Evolutionary conservation across 1,140 invertebrate species (phyloP), one percentile per base, ranked within the genome.

Genomic region (Steinernema khuongi): DNA sequence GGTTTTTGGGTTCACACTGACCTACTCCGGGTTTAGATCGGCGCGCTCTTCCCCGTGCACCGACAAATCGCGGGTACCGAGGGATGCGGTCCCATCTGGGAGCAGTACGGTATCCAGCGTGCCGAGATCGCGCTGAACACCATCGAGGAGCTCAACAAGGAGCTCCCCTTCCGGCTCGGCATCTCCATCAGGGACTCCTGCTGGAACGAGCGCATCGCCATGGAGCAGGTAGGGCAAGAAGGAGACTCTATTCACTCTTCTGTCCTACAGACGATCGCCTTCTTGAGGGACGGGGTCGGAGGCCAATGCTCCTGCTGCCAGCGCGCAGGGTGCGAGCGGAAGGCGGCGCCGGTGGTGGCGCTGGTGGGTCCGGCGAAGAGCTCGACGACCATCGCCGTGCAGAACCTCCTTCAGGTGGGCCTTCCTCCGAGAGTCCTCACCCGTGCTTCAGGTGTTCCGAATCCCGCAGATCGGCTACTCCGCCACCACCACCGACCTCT

Each of bases 151-250:
- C 88, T 90, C 68, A 90, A 90, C 83, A 74, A 31, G 80, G 87
- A 76, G 44, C 89, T 72, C 79, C 90, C 70, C 86, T 89, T 92
- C 60, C 90, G 87, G 1, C 85, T 93, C 17, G 91, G 91, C 4
- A 89, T 91, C 71, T 91, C 92, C 82, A 91, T 92, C 69, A 85
- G 91, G 22, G 91, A 93, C 83, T 91, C 91, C 2, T 93, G 91
- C 84, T 93, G 91, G 91, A 91, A 90, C 77, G 89, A 87, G 83
- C 89, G 91, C 1, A 90, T 92, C 17, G 91, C 91, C 19, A 87
- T 92, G 41, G 91, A 92, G 84, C 91, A 92, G 79, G 26, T 69
- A 41, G 18, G 67, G 71, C 7, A 19, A 78, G 75, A 31, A 77
- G 68, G n/a, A 73, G 73, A 17, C 69, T 80, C 11, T 68, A 75